Conservation (phyloP, 2,113 vertebrate species). For the Chloroceryle aenea region DNA sequence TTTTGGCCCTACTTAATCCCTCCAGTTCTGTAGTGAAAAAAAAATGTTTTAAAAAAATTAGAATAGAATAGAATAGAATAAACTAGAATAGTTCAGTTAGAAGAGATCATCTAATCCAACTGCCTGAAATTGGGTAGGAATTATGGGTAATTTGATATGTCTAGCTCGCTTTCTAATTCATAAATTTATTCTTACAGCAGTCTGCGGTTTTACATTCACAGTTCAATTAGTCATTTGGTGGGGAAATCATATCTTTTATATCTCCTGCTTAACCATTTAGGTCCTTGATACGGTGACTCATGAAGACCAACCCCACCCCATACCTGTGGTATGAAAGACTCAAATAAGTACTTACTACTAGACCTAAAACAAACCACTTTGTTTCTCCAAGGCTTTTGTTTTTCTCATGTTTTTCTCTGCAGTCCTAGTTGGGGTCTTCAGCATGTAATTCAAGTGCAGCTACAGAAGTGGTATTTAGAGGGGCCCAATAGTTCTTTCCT, state of each 20-base stretch:
- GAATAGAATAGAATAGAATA: no score
- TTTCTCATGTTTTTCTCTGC: neutral
- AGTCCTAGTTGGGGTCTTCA: neutral
- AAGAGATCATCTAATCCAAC: neutral
- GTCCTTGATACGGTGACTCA: neutral
- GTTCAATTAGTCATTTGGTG: no score
- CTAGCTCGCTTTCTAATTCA: no score
- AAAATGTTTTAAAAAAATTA: neutral
- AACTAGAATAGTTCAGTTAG: neutral
- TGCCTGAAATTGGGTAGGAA: no score
- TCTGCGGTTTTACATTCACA: no score
- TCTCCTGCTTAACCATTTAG: no score
- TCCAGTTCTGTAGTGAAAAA: neutral
- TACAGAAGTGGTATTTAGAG: neutral
- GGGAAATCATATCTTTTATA: no score
- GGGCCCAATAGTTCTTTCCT: neutral
- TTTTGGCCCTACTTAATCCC: neutral
- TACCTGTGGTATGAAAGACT: neutral
- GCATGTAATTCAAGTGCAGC: neutral
- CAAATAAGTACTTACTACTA: neutral
- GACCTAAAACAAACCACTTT: neutral
- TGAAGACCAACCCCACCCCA: neutral
- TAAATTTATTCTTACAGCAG: no score
- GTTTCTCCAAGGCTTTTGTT: neutral
- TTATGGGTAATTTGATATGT: no score